Evolutionary conservation across 2,888 invertebrate species (phyloP), one percentile per base, ranked within the genome.

Genomic region (Acronicta psi): DNA sequence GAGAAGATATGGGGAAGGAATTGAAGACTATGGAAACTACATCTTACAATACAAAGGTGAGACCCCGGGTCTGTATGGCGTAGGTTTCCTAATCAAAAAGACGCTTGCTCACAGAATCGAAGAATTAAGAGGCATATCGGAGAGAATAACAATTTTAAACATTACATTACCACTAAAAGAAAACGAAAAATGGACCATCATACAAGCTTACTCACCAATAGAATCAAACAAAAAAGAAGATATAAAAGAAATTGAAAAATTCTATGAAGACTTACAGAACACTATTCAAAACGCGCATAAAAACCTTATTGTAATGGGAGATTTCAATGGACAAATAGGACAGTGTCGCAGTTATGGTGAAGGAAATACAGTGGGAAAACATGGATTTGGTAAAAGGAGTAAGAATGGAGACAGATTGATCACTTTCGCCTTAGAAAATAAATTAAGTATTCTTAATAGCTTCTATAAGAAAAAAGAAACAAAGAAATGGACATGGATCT

Each of bases 401-500:
- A 54, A 40, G 31, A 45, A 54, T 3, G 54, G 40, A 40, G 25
- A 41, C 44, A 51, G 37, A 25, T 23, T 59, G 34, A 41, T 55
- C 1, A 50, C 50, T 18, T 50, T 55, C 8, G 41, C 29, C n/a
- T 36, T 55, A 13, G 45, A 55, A 44, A 31, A 60, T 9, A 50
- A 55, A 20, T 18, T 60, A 50, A 55, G 49, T 38, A 47, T 57
- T 9, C 41, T 53, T 2, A 62, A 57, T 40, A 41, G 31, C 10
- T 20, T 43, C 6, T 42, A 42, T n/a, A 31, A 20, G 3, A 44
- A 56, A 23, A 56, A 49, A 29, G 41, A 34, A 10, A 43, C 6
- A 13, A 40, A 40, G 10, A 56, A 43, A 31, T 69, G 62, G 62
- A 69, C 58, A 1, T 69, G 59, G 63, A 41, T 46, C 8, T 66